These are phyloP conservation scores for Eulemur rufifrons DNA, from an alignment of 2,113 vertebrate genomes.

Conservation along the genomic window DNA sequence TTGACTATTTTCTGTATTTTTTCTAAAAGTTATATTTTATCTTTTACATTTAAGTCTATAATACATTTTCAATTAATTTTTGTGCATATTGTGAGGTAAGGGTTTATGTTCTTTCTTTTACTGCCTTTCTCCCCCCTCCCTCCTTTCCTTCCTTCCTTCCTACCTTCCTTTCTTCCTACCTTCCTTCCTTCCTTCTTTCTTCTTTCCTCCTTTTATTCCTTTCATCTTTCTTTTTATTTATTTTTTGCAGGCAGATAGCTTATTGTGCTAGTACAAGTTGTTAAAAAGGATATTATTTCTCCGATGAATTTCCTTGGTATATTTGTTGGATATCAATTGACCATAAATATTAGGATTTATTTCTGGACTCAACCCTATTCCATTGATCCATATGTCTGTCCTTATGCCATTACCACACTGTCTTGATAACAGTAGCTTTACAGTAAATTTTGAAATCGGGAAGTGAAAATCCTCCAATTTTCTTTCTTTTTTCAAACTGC, in stretches of 20 bases:
- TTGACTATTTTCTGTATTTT: background rate
- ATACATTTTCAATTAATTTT: slow-evolving; percentile 16
- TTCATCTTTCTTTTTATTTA: background rate
- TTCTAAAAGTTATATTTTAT: background rate
- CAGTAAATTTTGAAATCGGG: background rate
- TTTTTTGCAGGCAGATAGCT: background rate
- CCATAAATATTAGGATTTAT: background rate
- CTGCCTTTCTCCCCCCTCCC: rapidly evolving
- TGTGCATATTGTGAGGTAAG: background rate
- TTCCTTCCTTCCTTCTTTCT: background rate
- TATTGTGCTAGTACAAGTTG: background rate
- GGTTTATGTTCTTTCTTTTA: background rate
- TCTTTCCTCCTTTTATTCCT: too few relatives aligned
- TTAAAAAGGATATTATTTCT: background rate
- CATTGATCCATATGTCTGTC: background rate
- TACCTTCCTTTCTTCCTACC: too few relatives aligned
- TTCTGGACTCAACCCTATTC: background rate
- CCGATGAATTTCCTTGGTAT: background rate
- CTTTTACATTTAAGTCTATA: background rate
- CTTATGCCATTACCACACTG: background rate
- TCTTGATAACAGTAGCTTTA: background rate
- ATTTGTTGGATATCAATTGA: background rate
- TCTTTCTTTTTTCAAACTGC: background rate
- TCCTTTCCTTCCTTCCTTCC: background rate
- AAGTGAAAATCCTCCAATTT: background rate